These are phyloP conservation scores for Enteromius unitaeniatus DNA, from an alignment of 2,797 vertebrate genomes.

Conservation along the genomic window DNA sequence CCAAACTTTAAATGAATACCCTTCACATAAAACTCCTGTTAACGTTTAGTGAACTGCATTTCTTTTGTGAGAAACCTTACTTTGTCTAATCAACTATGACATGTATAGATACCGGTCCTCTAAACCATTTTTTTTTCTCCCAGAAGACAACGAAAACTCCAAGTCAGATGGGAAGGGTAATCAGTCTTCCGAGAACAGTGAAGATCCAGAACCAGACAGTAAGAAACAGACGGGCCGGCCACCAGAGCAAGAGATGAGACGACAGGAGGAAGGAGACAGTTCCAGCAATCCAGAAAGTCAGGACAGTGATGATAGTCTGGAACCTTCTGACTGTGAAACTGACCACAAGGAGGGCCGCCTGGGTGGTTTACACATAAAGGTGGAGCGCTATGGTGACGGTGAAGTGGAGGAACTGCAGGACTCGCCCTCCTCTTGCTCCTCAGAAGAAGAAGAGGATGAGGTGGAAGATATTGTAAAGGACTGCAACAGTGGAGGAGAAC, in stretches of 20 bases:
- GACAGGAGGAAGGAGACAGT: slow-evolving; percentile 92
- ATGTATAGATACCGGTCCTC: not conserved
- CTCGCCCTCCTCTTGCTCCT: slow-evolving; percentile 84
- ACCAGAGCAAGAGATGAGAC: slow-evolving; percentile 92
- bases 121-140: slow-evolving; percentile 57
- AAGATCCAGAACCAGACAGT: slow-evolving; percentile 88
- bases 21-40: not conserved
- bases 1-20: slow-evolving; percentile 1
- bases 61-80: not conserved
- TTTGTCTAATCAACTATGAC: slow-evolving; percentile 1
- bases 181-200: slow-evolving; percentile 90
- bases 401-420: slow-evolving; percentile 88
- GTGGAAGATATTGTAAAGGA: slow-evolving; percentile 79
- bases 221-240: slow-evolving; percentile 87
- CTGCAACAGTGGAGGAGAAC: slow-evolving; percentile 79
- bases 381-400: slow-evolving; percentile 93
- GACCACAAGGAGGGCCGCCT: slow-evolving; percentile 85
- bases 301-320: slow-evolving; percentile 95
- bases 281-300: slow-evolving; percentile 97
- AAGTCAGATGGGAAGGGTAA: slow-evolving; percentile 92
- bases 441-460: slow-evolving; percentile 68
- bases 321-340: slow-evolving; percentile 90
- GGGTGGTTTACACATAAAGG: slow-evolving; percentile 96
- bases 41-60: not conserved
- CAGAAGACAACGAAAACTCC: slow-evolving; percentile 93